A percentile compares a stretch with the other conserved stretches of the same genome.
Conservation (phyloP, 2,797 vertebrate genomes). For the Synaphobranchus kaupii region DNA sequence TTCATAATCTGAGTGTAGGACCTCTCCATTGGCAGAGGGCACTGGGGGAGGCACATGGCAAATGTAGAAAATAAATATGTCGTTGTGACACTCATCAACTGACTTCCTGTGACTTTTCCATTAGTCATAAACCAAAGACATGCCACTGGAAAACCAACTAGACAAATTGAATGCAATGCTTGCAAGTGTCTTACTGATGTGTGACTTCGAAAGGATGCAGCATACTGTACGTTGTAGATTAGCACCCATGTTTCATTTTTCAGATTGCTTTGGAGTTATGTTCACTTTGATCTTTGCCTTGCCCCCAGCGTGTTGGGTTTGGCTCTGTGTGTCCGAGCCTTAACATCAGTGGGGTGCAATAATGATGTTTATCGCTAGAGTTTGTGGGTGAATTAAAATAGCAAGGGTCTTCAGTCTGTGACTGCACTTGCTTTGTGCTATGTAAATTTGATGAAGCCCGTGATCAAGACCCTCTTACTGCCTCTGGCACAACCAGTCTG, state of each 20-base stretch:
- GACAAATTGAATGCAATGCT: conserved; percentile 67
- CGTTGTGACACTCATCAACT: conserved; percentile 72
- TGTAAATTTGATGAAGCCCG: neutral
- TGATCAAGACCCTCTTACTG: neutral
- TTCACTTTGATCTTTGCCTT: conserved; percentile 3
- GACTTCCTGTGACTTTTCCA: conserved; percentile 62
- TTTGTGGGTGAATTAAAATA: conserved; percentile 3
- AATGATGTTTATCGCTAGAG: neutral
- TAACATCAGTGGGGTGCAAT: neutral
- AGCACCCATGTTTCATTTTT: conserved; percentile 2
- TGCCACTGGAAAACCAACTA: conserved; percentile 67
- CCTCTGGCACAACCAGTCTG: neutral
- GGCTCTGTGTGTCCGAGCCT: neutral
- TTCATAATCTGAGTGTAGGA: neutral
- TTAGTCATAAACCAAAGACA: conserved; percentile 72
- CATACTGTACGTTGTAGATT: neutral
- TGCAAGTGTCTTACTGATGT: neutral
- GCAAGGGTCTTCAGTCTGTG: neutral
- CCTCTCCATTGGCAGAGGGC: conserved; percentile 58
- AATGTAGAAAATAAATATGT: conserved; percentile 77
- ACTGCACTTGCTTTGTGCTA: neutral
- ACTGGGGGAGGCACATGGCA: conserved; percentile 66
- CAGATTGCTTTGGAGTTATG: conserved; percentile 7
- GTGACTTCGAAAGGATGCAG: neutral
- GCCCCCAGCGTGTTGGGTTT: conserved; percentile 1